phyloP scores from a whole-genome alignment of 92 coral and sea anemone genomes.

The Palythoa grandiflora region DNA sequence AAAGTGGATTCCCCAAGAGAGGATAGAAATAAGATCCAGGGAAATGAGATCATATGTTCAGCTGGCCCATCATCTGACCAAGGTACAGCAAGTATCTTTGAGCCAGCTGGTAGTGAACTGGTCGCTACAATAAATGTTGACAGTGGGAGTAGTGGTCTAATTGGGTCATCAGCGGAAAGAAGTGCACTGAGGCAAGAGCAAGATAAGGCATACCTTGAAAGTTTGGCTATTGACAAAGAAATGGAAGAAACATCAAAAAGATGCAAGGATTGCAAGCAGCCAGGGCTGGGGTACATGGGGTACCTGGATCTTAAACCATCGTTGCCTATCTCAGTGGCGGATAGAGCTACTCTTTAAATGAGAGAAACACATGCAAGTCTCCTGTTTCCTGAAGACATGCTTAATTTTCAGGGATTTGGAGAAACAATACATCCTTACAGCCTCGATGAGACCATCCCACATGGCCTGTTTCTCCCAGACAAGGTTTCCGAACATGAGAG shows the following conservation, averaged over 20 bases:
- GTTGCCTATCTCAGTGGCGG: too few species aligned
- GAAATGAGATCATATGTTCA: constrained; percentile 6
- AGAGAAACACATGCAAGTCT: too few species aligned
- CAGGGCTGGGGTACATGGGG: constrained; percentile 43
- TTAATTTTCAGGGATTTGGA: constrained; percentile 38
- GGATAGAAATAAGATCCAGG: constrained; percentile 1
- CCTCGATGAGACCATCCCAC: constrained; percentile 9
- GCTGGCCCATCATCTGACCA: constrained; percentile 5
- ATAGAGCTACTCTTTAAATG: too few species aligned
- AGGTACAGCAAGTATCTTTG: neutral
- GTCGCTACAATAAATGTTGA: neutral
- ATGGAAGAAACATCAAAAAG: constrained; percentile 31
- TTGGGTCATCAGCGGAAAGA: too few species aligned
- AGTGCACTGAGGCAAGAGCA: too few species aligned
- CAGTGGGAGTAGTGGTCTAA: too few species aligned
- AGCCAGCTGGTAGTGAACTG: constrained; percentile 14
- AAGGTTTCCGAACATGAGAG: neutral
- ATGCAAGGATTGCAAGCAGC: constrained; percentile 38
- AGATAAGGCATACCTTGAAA: constrained; percentile 14
- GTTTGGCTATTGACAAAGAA: constrained; percentile 46
- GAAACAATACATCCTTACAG: constrained; percentile 2
- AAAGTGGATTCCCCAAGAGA: neutral
- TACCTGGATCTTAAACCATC: too few species aligned
- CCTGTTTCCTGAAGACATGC: too few species aligned
- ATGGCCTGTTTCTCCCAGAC: neutral